Conservation (phyloP, 64 coral and sea anemone species). For the Pocillopora verrucosa region DNA sequence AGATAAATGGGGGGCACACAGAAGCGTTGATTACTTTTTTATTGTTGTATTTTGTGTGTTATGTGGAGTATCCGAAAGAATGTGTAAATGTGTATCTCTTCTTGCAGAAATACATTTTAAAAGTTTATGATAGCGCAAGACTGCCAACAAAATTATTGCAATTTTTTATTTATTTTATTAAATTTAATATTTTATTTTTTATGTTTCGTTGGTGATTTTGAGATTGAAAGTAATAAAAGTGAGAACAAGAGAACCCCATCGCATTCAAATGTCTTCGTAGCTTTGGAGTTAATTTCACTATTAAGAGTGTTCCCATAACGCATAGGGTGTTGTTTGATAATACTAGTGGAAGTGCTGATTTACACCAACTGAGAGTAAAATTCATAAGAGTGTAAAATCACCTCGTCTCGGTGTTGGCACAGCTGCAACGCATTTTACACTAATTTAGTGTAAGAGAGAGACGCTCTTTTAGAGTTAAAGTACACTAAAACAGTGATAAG, state of each 20-base stretch:
- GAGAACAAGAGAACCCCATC: background rate
- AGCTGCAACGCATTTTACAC: background rate
- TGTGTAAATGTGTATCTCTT: background rate
- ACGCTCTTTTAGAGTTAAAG: background rate
- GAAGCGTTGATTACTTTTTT: background rate
- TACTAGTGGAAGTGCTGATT: background rate
- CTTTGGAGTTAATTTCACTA: background rate
- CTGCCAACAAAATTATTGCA: background rate
- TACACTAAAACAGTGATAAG: no score
- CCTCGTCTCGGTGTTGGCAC: background rate
- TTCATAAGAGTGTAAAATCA: background rate
- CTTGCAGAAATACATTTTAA: background rate
- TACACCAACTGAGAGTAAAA: background rate
- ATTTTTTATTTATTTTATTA: background rate
- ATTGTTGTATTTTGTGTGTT: background rate
- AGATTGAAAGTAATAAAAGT: background rate
- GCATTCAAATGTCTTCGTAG: background rate
- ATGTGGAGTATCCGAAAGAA: background rate
- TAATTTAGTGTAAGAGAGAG: background rate
- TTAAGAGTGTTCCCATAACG: background rate
- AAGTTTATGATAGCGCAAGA: background rate
- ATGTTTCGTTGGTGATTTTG: background rate
- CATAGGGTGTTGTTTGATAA: background rate
- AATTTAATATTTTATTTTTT: background rate
- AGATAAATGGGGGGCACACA: slow-evolving; percentile 10